Conservation (phyloP, 2,797 vertebrate genomes). For the Parauchenoglanis ngamensis region DNA sequence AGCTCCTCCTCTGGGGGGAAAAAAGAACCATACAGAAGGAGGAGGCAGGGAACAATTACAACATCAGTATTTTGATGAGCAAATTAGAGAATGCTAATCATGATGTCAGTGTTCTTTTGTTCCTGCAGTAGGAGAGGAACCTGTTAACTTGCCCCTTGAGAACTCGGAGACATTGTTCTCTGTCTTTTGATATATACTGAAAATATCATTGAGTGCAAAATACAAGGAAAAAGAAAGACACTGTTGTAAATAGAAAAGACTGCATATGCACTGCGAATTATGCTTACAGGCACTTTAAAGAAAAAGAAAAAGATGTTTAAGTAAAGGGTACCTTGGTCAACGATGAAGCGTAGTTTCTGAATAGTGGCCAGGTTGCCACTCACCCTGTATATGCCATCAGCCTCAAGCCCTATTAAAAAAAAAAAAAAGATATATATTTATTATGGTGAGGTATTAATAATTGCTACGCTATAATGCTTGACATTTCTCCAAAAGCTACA, state of each 20-base stretch:
- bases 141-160: constrained; percentile 83
- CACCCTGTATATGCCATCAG: constrained; percentile 88
- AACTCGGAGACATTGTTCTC: constrained; percentile 81
- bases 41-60: constrained; percentile 62
- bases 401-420: constrained; percentile 77
- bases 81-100: constrained; percentile 95
- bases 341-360: constrained; percentile 88
- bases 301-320: neutral
- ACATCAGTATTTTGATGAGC: constrained; percentile 94
- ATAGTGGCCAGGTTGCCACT: constrained; percentile 88
- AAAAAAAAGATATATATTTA: neutral
- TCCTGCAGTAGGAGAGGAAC: constrained; percentile 71
- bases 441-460: neutral
- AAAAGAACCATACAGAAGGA: constrained; percentile 76
- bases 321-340: constrained; percentile 82
- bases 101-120: constrained; percentile 93
- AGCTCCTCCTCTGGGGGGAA: constrained; percentile 90
- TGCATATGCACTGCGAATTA: neutral
- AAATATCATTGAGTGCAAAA: constrained; percentile 73
- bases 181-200: constrained; percentile 67
- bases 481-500: neutral
- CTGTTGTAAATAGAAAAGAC: neutral
- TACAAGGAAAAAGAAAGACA: constrained; percentile 14
- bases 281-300: neutral
- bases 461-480: neutral